These are phyloP conservation scores for Melierax canorus DNA, from an alignment of 2,113 vertebrate genomes.

Conservation along the genomic window DNA sequence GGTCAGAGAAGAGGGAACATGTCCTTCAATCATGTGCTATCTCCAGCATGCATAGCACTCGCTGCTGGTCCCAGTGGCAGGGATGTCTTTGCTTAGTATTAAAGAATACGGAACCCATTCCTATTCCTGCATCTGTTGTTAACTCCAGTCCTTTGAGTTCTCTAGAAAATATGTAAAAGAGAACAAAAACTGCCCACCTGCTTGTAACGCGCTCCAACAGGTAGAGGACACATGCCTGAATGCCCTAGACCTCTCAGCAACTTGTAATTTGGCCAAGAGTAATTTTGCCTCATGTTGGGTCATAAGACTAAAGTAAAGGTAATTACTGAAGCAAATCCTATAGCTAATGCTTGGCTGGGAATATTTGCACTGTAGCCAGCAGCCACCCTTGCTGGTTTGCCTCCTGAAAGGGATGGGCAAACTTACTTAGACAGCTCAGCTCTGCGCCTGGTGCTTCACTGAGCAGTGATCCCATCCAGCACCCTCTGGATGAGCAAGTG, in stretches of 20 bases:
- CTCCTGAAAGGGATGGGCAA: neutral
- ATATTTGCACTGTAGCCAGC: neutral
- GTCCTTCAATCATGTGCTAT: neutral
- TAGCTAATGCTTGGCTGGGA: constrained; percentile 22
- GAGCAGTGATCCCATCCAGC: neutral
- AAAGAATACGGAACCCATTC: neutral
- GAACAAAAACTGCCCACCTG: neutral
- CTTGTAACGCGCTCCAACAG: neutral
- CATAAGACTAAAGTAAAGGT: constrained; percentile 40
- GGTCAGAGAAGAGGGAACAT: neutral
- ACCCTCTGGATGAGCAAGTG: neutral
- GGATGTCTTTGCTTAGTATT: neutral
- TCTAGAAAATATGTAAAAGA: neutral
- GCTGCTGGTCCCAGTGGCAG: neutral
- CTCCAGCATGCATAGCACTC: neutral
- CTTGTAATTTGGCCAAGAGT: constrained; percentile 27
- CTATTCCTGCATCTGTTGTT: neutral
- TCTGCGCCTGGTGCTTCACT: neutral
- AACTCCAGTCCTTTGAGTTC: neutral
- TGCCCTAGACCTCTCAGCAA: constrained; percentile 17
- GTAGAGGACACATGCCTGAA: constrained; percentile 20
- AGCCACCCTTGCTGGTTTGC: neutral
- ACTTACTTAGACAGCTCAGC: neutral
- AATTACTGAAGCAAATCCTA: constrained; percentile 54
- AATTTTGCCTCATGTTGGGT: constrained; percentile 28